Percentiles rank a stretch among this genome's conserved stretches.
These are phyloP conservation scores for Ptychoptera albimana DNA, from an alignment of 2,888 invertebrate genomes.

Conservation along the genomic window DNA sequence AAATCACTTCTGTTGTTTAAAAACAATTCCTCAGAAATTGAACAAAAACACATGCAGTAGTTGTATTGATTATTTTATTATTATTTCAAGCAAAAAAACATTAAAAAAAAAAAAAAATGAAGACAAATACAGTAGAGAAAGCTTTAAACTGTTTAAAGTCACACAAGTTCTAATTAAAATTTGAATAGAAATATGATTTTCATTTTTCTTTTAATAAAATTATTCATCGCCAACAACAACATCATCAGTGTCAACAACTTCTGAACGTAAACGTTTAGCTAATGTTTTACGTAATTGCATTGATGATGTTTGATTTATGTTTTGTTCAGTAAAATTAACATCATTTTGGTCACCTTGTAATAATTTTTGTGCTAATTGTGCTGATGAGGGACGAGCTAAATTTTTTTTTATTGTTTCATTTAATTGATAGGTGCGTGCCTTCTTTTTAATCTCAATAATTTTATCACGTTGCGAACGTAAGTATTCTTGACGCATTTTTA, in stretches of 20 bases:
- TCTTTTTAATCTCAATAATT: slow-evolving; percentile 73
- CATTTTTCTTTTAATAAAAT: no score
- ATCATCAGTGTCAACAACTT: slow-evolving; percentile 51
- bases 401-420: slow-evolving; percentile 39
- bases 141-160: no score
- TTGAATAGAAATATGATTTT: no score
- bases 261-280: slow-evolving; percentile 68
- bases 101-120: no score
- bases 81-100: no score
- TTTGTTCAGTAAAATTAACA: slow-evolving; percentile 17
- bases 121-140: no score
- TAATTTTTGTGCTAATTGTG: slow-evolving; percentile 53
- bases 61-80: no score
- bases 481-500: slow-evolving; percentile 68
- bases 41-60: no score
- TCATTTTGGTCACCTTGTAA: slow-evolving; percentile 32
- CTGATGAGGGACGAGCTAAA: slow-evolving; percentile 50
- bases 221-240: no score
- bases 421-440: slow-evolving; percentile 67
- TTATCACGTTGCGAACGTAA: slow-evolving; percentile 81
- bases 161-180: no score
- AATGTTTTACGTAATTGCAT: slow-evolving; percentile 69
- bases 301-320: slow-evolving; percentile 34
- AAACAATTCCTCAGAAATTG: no score
- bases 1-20: no score